A percentile compares a stretch with the other conserved stretches of the same genome.
Conservation (phyloP, 2,797 vertebrate genomes). For the Clarias fuscus region DNA sequence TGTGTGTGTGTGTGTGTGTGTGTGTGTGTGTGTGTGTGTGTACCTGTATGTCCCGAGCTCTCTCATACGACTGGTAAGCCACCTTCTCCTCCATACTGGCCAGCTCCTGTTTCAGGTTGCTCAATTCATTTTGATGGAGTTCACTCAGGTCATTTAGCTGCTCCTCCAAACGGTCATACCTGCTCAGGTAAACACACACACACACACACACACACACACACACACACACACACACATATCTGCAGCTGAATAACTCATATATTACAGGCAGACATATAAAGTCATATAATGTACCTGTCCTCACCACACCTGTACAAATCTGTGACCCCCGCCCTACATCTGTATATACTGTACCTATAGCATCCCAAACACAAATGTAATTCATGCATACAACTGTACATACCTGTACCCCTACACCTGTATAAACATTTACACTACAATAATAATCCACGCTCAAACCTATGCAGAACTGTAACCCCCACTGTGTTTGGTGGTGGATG, state of each 20-base stretch:
- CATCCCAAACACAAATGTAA: background rate
- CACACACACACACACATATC: background rate
- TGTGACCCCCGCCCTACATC: slow-evolving; percentile 67
- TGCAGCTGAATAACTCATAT: background rate
- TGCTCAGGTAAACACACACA: slow-evolving; percentile 57
- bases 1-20: background rate
- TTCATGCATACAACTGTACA: too few species aligned
- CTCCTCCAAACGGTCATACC: slow-evolving; percentile 94
- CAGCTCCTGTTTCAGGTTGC: slow-evolving; percentile 96
- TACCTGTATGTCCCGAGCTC: slow-evolving; percentile 97
- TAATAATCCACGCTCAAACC: background rate
- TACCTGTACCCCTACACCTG: background rate
- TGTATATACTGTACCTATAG: slow-evolving; percentile 69
- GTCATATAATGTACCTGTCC: background rate
- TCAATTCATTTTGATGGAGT: slow-evolving; percentile 98
- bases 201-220: background rate
- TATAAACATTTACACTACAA: background rate
- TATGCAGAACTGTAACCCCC: slow-evolving; percentile 15
- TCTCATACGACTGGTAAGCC: slow-evolving; percentile 97
- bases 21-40: background rate
- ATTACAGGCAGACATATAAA: too few species aligned
- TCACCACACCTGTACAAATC: slow-evolving; percentile 74
- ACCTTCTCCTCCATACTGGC: slow-evolving; percentile 99
- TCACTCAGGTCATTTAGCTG: slow-evolving; percentile 96
- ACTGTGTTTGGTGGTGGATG: too few species aligned